Base-by-base conservation (phyloP, 2,797 vertebrate species). In the Anabas testudineus region DNA sequence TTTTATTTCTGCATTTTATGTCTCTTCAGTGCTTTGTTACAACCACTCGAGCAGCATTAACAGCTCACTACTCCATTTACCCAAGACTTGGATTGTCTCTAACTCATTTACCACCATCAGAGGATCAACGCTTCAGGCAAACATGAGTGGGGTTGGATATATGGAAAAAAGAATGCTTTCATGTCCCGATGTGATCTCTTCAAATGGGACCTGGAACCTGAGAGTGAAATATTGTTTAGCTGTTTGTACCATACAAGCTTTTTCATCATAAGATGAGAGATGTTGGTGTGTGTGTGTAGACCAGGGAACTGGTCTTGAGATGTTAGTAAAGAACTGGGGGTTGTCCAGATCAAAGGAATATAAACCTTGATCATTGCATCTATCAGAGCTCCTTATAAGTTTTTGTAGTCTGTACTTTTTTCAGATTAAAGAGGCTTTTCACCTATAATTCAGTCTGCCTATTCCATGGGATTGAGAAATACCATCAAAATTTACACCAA, bases 31-130 rank as follows among this genome's bases (percentile, higher is more conserved):
- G 82, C 91, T 92, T 92, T 93, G 91, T 92, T 90, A 93, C 84
- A 88, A 90, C 87, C 92, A 93, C 93, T 95, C 90, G 90, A 94
- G 91, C 85, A 92, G 92, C 94, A 94, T 95, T 94, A 94, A 94
- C 91, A 94, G 91, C 90, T 94, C 90, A 88, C 87, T 88, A 90
- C 82, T 93, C 92, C 92, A 94, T 95, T 94, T 93, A 87, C 89
- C 90, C 81, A 86, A 91, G 92, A 90, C 92, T 92, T 90, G 88
- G 91, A 94, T 94, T 93, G 92, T 93, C 93, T 94, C 92, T 93
- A 94, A 95, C 90, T 89, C 90, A 94, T 93, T 94, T 94, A 94
- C 90, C 90, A 92, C 88, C 92, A 93, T 94, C 93, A 89, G 91
- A 90, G 90, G 90, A 91, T 90, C 86, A 47, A 84, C 81, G 91